Evolutionary conservation across 2,888 invertebrate species (phyloP).

Genomic region (Ctena decussata): DNA sequence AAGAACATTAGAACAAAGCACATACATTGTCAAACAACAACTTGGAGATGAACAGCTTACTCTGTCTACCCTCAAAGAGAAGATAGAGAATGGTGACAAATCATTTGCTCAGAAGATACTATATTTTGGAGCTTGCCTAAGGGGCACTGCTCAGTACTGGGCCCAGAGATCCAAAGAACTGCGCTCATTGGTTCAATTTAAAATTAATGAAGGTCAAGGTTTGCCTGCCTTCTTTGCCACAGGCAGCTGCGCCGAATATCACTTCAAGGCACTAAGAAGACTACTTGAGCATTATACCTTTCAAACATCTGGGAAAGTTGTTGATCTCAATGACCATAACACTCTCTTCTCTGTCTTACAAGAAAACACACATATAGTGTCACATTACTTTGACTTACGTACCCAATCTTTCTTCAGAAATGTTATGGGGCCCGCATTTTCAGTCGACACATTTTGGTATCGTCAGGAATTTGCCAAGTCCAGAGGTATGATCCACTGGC

Average conservation of each 20-base stretch:
- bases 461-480: constrained; percentile 58
- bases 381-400: neutral
- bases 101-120: neutral
- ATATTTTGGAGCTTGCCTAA: constrained; percentile 5
- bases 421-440: constrained; percentile 55
- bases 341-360: neutral
- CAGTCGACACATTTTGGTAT: constrained; percentile 62
- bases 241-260: neutral
- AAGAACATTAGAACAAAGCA: constrained; percentile 55
- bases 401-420: constrained; percentile 49
- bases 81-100: constrained; percentile 47
- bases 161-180: neutral
- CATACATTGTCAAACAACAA: constrained; percentile 63
- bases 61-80: constrained; percentile 13
- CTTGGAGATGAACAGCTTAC: constrained; percentile 53
- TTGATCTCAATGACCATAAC: neutral
- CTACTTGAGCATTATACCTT: neutral
- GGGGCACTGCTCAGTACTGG: neutral
- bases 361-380: neutral
- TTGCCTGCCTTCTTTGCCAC: neutral
- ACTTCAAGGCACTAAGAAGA: neutral
- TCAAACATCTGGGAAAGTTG: neutral
- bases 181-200: neutral
- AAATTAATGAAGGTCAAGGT: neutral
- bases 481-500: constrained; percentile 63